Conservation (phyloP, 2,888 invertebrate genomes). For the Mesoligia furuncula region DNA sequence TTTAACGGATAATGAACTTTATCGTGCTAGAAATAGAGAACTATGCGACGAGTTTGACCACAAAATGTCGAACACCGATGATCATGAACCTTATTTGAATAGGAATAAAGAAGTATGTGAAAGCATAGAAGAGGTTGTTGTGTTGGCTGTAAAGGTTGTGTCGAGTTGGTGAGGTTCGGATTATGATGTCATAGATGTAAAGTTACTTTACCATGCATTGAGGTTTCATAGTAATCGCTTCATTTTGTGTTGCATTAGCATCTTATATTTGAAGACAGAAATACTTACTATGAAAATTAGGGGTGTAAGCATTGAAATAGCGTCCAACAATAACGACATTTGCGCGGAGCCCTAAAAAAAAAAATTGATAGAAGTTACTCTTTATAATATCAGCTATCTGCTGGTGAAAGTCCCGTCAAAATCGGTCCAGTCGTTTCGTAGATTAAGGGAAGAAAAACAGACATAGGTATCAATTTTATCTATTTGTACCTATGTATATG, state of each 20-base stretch:
- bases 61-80: constrained; percentile 29
- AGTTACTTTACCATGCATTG: constrained; percentile 8
- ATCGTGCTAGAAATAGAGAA: not conserved
- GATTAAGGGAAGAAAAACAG: too few relatives aligned
- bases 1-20: constrained; percentile 32
- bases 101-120: constrained; percentile 8
- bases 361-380: too few relatives aligned
- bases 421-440: too few relatives aligned
- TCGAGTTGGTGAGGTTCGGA: constrained; percentile 9
- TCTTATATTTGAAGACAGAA: not conserved
- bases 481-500: too few relatives aligned
- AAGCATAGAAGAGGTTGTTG: not conserved
- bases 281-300: not conserved
- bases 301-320: not conserved
- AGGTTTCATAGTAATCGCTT: not conserved
- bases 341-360: too few relatives aligned
- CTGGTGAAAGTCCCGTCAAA: too few relatives aligned
- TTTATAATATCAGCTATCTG: too few relatives aligned
- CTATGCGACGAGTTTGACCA: constrained; percentile 58
- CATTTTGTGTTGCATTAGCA: not conserved
- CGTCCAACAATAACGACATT: not conserved
- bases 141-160: constrained; percentile 15
- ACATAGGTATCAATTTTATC: too few relatives aligned
- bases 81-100: constrained; percentile 15
- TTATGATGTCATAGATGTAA: constrained; percentile 37